Base-by-base conservation (phyloP, 2,113 vertebrate genomes). In the Austrofundulus limnaeus region DNA sequence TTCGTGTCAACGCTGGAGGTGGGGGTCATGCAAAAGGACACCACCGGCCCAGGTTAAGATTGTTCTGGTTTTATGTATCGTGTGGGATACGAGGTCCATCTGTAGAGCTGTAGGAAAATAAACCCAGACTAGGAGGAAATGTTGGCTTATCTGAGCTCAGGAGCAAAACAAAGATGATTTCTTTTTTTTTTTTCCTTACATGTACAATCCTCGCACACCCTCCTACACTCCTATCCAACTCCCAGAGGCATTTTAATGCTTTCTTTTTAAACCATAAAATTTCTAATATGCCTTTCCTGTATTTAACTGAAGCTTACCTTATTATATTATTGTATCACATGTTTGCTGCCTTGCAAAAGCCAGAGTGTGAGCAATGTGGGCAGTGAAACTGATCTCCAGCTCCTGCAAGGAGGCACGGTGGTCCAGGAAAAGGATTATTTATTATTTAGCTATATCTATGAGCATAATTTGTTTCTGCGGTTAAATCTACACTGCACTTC, bases 81-180 rank as follows among this genome's bases (percentile, higher is more conserved):
- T 64, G 70, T 73, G 60, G 82, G 84, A 87, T 85, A 66, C 21
- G 72, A 78, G 80, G 74, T 73, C 85, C 43, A 67, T 25, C 74
- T 81, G 74, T 61, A 79, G 80, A 87, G 78, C 86, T 34, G 54
- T 57, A 82, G 78, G 74, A 84, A 84, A 92, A 90, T 84, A 91
- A 92, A 88, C 80, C 75, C 74, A 81, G 81, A 68, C 63, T 48
- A 56, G 82, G 84, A 82, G 89, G 89, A 90, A 87, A 78, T 84
- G 86, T 91, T 85, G 84, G 86, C 89, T 92, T 91, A 89, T 85
- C 78, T 82, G 69, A 71, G 81, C 87, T 88, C 85, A 86, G 82
- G 67, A 87, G 71, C 80, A 63, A 50, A 19, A 71, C 61, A 31
- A 63, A 66, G 67, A 70, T 55, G 53, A 53, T 55, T 41, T 57